These are phyloP conservation scores for Anthophora plumipes DNA, from an alignment of 2,888 invertebrate species.

Conservation along the genomic window DNA sequence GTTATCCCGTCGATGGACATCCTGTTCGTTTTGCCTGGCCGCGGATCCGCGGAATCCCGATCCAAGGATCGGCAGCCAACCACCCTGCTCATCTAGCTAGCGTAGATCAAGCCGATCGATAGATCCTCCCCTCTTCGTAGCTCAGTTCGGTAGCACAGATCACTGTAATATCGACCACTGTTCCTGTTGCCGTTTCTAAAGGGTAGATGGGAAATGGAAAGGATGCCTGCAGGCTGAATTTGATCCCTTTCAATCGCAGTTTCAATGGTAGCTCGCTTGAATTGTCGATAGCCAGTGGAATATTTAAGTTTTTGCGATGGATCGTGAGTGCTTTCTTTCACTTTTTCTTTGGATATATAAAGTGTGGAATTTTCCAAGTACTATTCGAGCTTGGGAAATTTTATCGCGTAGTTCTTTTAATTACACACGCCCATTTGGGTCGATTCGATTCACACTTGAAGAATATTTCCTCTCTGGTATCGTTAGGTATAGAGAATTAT, in stretches of 20 bases:
- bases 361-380: too few relatives aligned
- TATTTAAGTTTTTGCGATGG: background rate
- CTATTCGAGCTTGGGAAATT: too few relatives aligned
- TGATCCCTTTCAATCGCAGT: conserved; percentile 48
- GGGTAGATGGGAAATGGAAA: conserved; percentile 21
- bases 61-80: conserved; percentile 64
- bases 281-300: conserved; percentile 2
- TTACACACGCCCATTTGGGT: too few relatives aligned
- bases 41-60: conserved; percentile 66
- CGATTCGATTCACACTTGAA: too few relatives aligned
- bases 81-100: conserved; percentile 28
- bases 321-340: background rate
- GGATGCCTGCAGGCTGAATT: conserved; percentile 49
- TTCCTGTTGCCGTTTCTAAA: conserved; percentile 33
- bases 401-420: too few relatives aligned
- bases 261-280: conserved; percentile 20
- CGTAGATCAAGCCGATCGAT: conserved; percentile 70
- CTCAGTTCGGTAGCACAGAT: conserved; percentile 69
- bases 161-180: conserved; percentile 71
- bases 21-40: conserved; percentile 56
- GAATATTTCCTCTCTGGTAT: too few relatives aligned
- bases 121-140: conserved; percentile 44
- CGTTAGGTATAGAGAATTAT: too few relatives aligned
- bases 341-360: background rate
- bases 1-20: conserved; percentile 74